phyloP scores from a whole-genome alignment of 1,140 invertebrate species.

The Atta texana region DNA sequence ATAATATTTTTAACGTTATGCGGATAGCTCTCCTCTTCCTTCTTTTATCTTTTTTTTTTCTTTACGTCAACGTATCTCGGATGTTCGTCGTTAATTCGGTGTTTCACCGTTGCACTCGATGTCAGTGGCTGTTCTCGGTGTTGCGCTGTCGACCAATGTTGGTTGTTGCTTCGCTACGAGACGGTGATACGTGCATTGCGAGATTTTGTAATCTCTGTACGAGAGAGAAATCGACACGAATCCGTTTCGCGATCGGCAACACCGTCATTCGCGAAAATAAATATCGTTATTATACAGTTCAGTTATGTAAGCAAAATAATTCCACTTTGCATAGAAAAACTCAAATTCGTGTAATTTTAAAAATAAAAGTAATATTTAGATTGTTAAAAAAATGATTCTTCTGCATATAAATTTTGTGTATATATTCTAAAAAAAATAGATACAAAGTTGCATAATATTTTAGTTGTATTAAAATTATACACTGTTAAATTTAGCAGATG shows the following conservation, averaged over 20 bases:
- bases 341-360: neutral
- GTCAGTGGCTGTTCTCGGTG: slow-evolving; percentile 80
- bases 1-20: slow-evolving; percentile 40
- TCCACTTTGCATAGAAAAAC: neutral
- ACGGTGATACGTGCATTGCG: slow-evolving; percentile 32
- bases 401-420: neutral
- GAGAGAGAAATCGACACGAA: slow-evolving; percentile 23
- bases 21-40: slow-evolving; percentile 65
- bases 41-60: slow-evolving; percentile 39
- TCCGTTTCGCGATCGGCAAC: slow-evolving; percentile 47
- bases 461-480: neutral
- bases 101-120: slow-evolving; percentile 79
- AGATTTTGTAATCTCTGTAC: neutral
- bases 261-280: neutral
- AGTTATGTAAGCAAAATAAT: neutral
- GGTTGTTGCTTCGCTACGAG: slow-evolving; percentile 52
- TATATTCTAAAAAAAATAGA: neutral
- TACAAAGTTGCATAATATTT: neutral
- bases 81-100: slow-evolving; percentile 64
- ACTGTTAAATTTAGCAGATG: neutral
- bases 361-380: neutral
- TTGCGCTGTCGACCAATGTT: slow-evolving; percentile 72
- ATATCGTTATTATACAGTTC: neutral
- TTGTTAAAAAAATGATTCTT: neutral
- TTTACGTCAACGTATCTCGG: slow-evolving; percentile 56